A percentile compares a stretch with the other conserved stretches of the same genome.
Conservation (phyloP, 1,140 invertebrate genomes). For the Augochlora pura region DNA sequence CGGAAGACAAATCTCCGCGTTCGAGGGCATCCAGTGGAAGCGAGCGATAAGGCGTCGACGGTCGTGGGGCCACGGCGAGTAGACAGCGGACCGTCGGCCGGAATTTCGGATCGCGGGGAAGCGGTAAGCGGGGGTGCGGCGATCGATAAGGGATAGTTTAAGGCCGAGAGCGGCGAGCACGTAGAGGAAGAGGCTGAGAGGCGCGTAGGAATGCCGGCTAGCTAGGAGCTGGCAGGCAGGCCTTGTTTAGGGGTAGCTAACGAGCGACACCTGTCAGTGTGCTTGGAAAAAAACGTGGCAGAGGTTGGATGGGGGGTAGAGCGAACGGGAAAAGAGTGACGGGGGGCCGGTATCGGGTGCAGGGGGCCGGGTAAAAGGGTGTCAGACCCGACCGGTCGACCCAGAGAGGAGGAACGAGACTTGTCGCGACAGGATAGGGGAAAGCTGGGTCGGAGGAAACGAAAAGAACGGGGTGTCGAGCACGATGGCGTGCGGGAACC, state of each 20-base stretch:
- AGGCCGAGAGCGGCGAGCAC: constrained; percentile 6
- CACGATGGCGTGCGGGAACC: constrained; percentile 71
- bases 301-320: neutral
- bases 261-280: constrained; percentile 39
- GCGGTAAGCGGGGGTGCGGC: neutral
- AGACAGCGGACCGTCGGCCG: constrained; percentile 7
- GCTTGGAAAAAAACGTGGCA: neutral
- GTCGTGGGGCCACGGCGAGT: neutral
- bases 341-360: neutral
- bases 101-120: constrained; percentile 22
- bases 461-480: too few species aligned
- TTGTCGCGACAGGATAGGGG: too few species aligned
- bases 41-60: constrained; percentile 12
- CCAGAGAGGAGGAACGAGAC: too few species aligned
- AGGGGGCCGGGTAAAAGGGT: neutral
- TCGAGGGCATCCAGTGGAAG: neutral
- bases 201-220: too few species aligned
- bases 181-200: neutral
- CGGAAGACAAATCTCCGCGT: neutral
- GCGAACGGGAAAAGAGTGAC: neutral
- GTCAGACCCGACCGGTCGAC: too few species aligned
- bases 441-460: too few species aligned
- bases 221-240: too few species aligned
- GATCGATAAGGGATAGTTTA: constrained; percentile 46
- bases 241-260: neutral